Evolutionary conservation across 2,797 vertebrate genomes (phyloP).

Genomic region (Pyrocephalus nanus): DNA sequence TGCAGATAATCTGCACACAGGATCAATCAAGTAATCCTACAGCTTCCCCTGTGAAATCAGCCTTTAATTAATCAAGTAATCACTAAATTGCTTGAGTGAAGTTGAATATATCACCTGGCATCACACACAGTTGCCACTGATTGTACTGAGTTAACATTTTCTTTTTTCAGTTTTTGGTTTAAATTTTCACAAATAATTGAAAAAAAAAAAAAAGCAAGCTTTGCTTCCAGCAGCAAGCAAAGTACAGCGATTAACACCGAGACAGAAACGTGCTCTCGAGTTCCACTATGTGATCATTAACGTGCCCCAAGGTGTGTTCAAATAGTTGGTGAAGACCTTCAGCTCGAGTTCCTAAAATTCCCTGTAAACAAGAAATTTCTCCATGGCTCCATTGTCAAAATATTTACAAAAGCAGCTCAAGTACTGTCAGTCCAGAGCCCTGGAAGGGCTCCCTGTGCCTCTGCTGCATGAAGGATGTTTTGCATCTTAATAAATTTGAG

Average conservation of each 20-base stretch:
- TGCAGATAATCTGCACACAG: neutral
- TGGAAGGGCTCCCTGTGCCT: neutral
- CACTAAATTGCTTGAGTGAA: neutral
- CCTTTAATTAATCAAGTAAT: neutral
- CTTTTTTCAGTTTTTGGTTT: neutral
- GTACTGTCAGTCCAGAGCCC: constrained; percentile 1
- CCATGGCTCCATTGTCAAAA: constrained; percentile 62
- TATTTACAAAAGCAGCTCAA: constrained; percentile 53
- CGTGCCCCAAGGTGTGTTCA: neutral
- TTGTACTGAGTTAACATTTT: neutral
- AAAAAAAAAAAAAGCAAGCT: neutral
- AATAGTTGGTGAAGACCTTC: constrained; percentile 38
- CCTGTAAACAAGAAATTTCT: constrained; percentile 47
- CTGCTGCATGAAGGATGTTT: constrained; percentile 16
- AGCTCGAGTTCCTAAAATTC: constrained; percentile 51
- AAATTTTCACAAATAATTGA: neutral
- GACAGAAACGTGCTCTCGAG: neutral
- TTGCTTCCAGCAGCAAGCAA: neutral
- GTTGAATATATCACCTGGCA: neutral
- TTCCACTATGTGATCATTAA: neutral
- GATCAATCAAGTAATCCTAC: neutral
- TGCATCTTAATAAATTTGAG: constrained; percentile 12
- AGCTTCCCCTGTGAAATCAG: neutral
- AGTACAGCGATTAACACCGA: neutral
- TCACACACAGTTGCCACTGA: neutral